Evolutionary conservation across 2,888 invertebrate genomes (phyloP).

Genomic region (Ectemnius lituratus): DNA sequence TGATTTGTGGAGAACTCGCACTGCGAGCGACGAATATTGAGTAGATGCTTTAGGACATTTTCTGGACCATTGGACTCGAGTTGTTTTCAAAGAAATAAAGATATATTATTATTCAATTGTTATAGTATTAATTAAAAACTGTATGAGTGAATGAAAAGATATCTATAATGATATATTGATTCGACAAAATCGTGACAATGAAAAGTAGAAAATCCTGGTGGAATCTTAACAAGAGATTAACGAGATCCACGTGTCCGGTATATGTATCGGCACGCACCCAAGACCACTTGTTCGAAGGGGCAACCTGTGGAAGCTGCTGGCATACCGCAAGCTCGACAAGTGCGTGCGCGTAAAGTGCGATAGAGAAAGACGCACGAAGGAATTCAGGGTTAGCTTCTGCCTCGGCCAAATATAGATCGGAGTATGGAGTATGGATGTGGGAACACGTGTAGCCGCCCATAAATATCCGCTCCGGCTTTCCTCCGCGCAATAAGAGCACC

Average conservation of each 20-base stretch:
- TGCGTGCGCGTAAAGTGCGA: constrained; percentile 40
- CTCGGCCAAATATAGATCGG: constrained; percentile 63
- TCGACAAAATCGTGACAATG: too few relatives aligned
- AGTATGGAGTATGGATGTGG: constrained; percentile 41
- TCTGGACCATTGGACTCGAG: too few relatives aligned
- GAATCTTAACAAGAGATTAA: constrained; percentile 47
- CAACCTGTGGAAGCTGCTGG: constrained; percentile 67
- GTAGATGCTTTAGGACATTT: too few relatives aligned
- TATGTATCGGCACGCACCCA: constrained; percentile 63
- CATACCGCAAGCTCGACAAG: constrained; percentile 55
- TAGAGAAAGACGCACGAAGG: constrained; percentile 30
- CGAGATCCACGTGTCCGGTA: constrained; percentile 59
- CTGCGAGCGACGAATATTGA: too few relatives aligned
- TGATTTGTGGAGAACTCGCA: too few relatives aligned
- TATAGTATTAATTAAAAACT: too few relatives aligned
- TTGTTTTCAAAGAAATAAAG: too few relatives aligned
- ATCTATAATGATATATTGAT: too few relatives aligned
- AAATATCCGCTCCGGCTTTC: constrained; percentile 55
- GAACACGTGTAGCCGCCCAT: constrained; percentile 60
- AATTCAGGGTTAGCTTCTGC: constrained; percentile 60
- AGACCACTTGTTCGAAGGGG: constrained; percentile 65
- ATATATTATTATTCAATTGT: too few relatives aligned
- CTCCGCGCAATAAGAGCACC: constrained; percentile 44
- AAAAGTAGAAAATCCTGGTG: constrained; percentile 5
- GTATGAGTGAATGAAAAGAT: too few relatives aligned